Evolutionary conservation across 2,797 vertebrate genomes (phyloP).

Genomic region (Myoxocephalus aenaeus): DNA sequence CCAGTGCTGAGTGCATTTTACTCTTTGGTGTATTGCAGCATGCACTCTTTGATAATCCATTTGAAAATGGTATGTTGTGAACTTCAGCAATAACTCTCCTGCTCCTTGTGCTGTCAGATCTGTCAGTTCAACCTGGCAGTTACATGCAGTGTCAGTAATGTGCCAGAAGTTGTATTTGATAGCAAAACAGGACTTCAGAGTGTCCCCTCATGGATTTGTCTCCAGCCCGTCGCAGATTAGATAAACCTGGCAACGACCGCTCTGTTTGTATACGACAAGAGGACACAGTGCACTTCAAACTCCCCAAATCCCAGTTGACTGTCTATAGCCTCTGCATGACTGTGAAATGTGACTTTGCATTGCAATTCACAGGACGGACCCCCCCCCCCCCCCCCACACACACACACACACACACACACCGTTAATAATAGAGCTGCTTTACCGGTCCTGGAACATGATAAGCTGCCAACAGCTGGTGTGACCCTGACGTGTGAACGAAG

Average conservation of each 20-base stretch:
- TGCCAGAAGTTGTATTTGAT: slow-evolving; percentile 32
- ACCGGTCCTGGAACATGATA: slow-evolving; percentile 31
- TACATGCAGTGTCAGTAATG: slow-evolving; percentile 10
- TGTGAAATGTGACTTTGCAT: slow-evolving; percentile 52
- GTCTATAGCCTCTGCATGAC: slow-evolving; percentile 36
- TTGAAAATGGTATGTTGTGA: too few relatives aligned
- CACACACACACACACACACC: slow-evolving; percentile 32
- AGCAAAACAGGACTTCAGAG: slow-evolving; percentile 40
- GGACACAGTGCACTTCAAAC: slow-evolving; percentile 7
- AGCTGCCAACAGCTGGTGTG: slow-evolving; percentile 60
- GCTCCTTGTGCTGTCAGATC: neutral
- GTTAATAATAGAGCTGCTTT: slow-evolving; percentile 48
- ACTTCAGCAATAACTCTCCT: neutral
- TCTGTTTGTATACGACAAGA: neutral
- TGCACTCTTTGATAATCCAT: too few relatives aligned
- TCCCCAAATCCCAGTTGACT: slow-evolving; percentile 6
- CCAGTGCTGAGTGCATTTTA: too few relatives aligned
- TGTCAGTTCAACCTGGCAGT: slow-evolving; percentile 10
- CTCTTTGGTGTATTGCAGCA: too few relatives aligned
- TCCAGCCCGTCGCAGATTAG: slow-evolving; percentile 43
- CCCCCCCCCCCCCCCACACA: neutral
- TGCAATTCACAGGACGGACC: slow-evolving; percentile 9
- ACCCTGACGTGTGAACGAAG: slow-evolving; percentile 26
- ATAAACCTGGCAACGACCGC: slow-evolving; percentile 40
- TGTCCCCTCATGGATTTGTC: slow-evolving; percentile 27